Base-by-base conservation (phyloP, 1,140 invertebrate genomes). In the Trichomalopsis sarcophagae region DNA sequence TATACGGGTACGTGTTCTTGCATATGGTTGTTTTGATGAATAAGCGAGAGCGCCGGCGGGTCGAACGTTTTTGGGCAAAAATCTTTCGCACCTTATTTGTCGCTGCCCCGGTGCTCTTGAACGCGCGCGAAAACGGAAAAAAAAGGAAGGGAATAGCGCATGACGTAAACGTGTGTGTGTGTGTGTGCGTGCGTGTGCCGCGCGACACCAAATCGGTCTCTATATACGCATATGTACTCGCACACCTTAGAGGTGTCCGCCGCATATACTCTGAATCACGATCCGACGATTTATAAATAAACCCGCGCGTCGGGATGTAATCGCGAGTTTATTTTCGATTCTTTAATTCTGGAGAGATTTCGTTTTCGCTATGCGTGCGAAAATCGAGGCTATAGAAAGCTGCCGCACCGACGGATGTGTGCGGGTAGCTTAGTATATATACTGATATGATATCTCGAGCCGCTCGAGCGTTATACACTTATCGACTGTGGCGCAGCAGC, bases 81-180 rank as follows among this genome's bases (percentile, higher is more conserved):
- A 62, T 62, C 55, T 62, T 62, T 62, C 55, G 55, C 55, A 62
- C 55, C 55, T 62, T 62, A 62, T 62, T 62, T 62, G 55, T 62
- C 55, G 55, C 55, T 62, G 21, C 17, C n/a, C 33, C 33, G 33
- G 33, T 36, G 55, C 0, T 62, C 55, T 62, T 62, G 55, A 62
- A 62, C 55, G 55, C 55, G 55, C 55, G 55, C 55, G 55, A 62
- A 62, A 62, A 62, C 55, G 55, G 21, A 62, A 62, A n/a, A 44
- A 27, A 62, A 62, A 62, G 55, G 55, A 62, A n/a, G 55, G 55
- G 55, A 62, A 62, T 62, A 62, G 6, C 14, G 55, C 55, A 62
- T 62, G 55, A 62, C 55, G 55, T 62, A 62, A 62, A 62, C 55
- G 55, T 3, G 55, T 2, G 55, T 6, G 17, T 21, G 5, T 44